Conservation (phyloP, 2,113 vertebrate genomes). For the Scolopax mira region DNA sequence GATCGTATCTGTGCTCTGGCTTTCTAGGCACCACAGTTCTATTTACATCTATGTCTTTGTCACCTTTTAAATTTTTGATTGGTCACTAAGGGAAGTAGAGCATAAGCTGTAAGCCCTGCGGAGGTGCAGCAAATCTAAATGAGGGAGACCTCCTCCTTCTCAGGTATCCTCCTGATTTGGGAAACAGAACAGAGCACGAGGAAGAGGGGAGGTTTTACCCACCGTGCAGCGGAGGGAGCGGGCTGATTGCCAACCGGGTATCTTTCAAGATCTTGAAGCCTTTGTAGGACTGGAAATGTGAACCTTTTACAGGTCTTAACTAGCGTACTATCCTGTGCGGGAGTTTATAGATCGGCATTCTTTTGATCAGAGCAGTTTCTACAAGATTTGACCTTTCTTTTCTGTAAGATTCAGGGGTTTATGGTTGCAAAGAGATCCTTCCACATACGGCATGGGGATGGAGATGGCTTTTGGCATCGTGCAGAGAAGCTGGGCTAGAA, state of each 20-base stretch:
- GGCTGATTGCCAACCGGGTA: not conserved
- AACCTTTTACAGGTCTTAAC: constrained; percentile 17
- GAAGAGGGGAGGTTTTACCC: not conserved
- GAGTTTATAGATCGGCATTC: not conserved
- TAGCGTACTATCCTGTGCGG: not conserved
- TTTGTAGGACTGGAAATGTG: constrained; percentile 18
- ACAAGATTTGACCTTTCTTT: not conserved
- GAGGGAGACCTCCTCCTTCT: not conserved
- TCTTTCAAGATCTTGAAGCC: constrained; percentile 8
- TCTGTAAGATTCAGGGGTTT: not conserved
- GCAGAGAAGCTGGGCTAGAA: not conserved
- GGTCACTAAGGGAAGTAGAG: not conserved
- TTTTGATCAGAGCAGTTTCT: not conserved
- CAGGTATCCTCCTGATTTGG: not conserved
- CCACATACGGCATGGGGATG: not conserved
- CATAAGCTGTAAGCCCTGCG: fast-evolving
- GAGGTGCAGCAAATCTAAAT: not conserved
- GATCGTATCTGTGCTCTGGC: constrained; percentile 48
- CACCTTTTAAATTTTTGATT: constrained; percentile 49
- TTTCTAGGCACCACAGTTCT: constrained; percentile 48
- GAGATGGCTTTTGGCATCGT: not conserved
- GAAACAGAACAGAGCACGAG: not conserved
- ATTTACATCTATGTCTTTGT: constrained; percentile 40
- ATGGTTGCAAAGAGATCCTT: not conserved
- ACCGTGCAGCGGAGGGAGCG: not conserved